Conservation (phyloP, 2,113 vertebrate species). For the Gulo gulo region DNA sequence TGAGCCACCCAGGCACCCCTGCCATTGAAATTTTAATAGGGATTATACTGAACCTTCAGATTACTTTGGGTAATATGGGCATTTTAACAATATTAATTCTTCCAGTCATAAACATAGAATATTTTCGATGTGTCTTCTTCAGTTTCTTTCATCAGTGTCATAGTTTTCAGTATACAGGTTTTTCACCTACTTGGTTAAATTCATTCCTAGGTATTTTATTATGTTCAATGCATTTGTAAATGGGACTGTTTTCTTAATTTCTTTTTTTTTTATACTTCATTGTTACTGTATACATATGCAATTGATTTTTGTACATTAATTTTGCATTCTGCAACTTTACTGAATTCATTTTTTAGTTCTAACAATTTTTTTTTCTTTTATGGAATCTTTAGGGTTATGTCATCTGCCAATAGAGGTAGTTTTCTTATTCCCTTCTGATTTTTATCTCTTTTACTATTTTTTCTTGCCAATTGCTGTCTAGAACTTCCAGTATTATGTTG, state of each 20-base stretch:
- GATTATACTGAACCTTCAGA: background rate
- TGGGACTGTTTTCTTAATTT: background rate
- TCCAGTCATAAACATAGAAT: background rate
- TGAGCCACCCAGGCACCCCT: background rate
- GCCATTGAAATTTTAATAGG: background rate
- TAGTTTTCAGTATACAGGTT: background rate
- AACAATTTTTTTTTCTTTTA: background rate
- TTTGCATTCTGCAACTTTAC: background rate
- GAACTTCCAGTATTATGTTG: background rate
- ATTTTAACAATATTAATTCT: background rate
- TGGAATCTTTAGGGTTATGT: background rate
- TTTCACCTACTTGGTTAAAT: background rate
- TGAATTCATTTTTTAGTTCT: background rate
- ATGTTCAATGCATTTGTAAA: background rate
- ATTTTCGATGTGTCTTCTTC: background rate
- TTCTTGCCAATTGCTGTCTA: background rate
- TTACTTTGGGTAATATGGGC: background rate
- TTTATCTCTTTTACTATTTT: background rate
- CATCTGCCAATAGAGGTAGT: background rate
- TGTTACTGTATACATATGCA: background rate
- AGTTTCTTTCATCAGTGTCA: background rate
- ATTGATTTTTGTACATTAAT: background rate
- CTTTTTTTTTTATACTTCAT: background rate
- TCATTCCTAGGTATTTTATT: background rate
- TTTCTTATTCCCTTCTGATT: background rate